Conservation (phyloP, 2,113 vertebrate species). For the Oceanodroma tethys region DNA sequence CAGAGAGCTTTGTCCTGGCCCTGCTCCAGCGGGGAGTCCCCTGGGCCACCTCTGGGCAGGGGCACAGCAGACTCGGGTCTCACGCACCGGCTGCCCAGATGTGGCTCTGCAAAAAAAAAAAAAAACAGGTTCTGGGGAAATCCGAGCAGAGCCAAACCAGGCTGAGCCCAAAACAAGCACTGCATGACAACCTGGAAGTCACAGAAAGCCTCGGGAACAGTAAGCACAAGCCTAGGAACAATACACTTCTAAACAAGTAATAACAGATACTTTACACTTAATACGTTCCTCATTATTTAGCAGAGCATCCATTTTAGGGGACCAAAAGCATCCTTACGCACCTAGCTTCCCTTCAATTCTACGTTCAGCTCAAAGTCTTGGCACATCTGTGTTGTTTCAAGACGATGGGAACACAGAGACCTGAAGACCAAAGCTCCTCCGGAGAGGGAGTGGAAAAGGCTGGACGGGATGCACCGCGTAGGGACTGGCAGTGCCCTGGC, state of each 20-base stretch:
- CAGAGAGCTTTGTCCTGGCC: background rate
- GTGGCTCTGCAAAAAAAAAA: background rate
- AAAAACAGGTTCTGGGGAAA: background rate
- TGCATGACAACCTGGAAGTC: background rate
- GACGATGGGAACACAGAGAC: background rate
- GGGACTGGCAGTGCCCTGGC: background rate
- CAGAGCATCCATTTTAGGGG: background rate
- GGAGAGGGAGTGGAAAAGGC: background rate
- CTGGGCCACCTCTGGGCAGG: background rate
- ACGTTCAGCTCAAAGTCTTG: background rate
- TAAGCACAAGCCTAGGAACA: background rate
- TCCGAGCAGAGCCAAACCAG: background rate
- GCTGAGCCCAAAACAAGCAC: background rate
- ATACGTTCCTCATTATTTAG: background rate
- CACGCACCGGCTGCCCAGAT: accelerated
- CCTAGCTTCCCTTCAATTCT: background rate
- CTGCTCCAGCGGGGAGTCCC: background rate
- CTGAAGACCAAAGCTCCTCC: background rate
- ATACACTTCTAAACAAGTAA: background rate
- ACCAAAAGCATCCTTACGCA: background rate
- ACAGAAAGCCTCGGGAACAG: background rate
- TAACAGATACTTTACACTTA: background rate
- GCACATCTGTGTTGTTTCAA: background rate
- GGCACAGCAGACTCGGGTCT: accelerated
- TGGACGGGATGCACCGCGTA: accelerated